phyloP scores from a whole-genome alignment of 2,888 invertebrate genomes.

The Lutraria lutraria region DNA sequence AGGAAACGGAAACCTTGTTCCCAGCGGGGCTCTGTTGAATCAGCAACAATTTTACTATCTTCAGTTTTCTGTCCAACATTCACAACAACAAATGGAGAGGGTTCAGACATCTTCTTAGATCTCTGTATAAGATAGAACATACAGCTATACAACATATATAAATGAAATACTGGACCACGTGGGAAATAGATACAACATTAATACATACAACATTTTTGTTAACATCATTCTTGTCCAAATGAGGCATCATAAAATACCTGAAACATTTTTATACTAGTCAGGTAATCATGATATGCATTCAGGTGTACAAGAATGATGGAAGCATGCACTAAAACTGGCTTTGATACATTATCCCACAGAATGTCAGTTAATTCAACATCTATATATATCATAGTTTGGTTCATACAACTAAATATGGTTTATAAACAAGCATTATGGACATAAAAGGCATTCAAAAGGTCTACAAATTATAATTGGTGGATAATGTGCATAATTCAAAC shows the following conservation, averaged over 20 bases:
- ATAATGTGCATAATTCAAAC: neutral
- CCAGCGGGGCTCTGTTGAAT: conserved; percentile 96
- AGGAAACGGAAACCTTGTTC: conserved; percentile 98
- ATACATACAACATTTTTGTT: too few species aligned
- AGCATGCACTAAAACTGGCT: neutral
- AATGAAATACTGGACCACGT: neutral
- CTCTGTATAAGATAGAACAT: conserved; percentile 71
- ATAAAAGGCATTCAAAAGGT: neutral
- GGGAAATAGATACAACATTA: too few species aligned
- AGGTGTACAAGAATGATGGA: neutral
- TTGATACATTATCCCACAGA: neutral
- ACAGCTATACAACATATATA: neutral
- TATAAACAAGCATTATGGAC: neutral
- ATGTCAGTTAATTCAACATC: neutral
- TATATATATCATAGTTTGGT: too few species aligned
- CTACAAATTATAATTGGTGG: neutral
- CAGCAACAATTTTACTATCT: conserved; percentile 79
- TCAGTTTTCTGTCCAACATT: conserved; percentile 89
- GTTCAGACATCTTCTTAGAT: conserved; percentile 88
- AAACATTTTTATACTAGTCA: neutral
- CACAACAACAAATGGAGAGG: conserved; percentile 94
- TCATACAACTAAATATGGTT: too few species aligned
- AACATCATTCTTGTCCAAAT: too few species aligned
- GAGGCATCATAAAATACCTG: neutral
- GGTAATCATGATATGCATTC: neutral